Base-by-base conservation (phyloP, 2,888 invertebrate genomes). In the Aspidiotus destructor region DNA sequence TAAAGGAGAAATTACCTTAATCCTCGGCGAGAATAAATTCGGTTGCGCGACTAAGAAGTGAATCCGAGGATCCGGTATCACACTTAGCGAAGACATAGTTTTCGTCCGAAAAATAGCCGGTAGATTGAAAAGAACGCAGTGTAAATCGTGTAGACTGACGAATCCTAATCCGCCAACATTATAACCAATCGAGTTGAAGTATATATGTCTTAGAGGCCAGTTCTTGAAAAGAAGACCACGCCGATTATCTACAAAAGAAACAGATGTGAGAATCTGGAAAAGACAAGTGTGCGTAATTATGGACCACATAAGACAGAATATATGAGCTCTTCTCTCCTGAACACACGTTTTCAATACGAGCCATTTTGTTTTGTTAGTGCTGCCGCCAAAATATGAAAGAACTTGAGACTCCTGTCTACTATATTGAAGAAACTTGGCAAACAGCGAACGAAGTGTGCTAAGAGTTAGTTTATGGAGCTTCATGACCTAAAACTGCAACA, bases 101-200 rank as follows among this genome's bases (percentile, higher is more conserved):
- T 41, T 28, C 41, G 69, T 16, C 0, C 16, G 41, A 7, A 60
- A 41, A 8, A 62, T 52, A 8, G 68, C 15, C 8, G 70, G 69
- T 15, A 54, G 62, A 40, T 69, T 69, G 5, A 69, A 44, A 15
- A 69, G 48, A 60, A 76, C 74, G 5, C 74, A 70, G n/a, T 73
- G 73, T 1, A 79, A 72, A 9, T 76, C 74, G 28, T 74, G 72
- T n/a, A 79, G 73, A 15, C 77, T 76, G 3, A 79, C 75, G 13
- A 76, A 73, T 5, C 78, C 78, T 41, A 78, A 71, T 65, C 77
- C 76, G 2, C 79, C 78, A 11, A 79, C 74, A 54, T 75, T 69
- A 70, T 79, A 79, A 54, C 77, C 77, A 11, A 77, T 61, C 13
- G 67, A 61, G 28, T 62, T 60, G 9, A 60, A 69, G 41, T 54